These are phyloP conservation scores for Operophtera brumata DNA, from an alignment of 2,888 invertebrate species.

Conservation along the genomic window DNA sequence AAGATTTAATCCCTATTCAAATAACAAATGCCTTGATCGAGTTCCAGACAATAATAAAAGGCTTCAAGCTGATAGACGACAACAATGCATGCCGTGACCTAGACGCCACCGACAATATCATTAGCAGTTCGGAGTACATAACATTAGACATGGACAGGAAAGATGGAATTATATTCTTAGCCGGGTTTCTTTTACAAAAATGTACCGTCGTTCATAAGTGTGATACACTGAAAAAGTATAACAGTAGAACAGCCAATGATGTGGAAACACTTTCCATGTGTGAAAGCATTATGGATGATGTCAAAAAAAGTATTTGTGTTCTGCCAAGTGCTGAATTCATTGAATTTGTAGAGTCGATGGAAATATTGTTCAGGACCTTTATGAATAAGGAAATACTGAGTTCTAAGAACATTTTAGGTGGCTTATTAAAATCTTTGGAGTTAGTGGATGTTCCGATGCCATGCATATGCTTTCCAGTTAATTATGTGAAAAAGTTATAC, in stretches of 20 bases:
- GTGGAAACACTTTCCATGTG: conserved; percentile 16
- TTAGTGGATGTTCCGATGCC: conserved; percentile 7
- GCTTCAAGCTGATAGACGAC: conserved; percentile 1
- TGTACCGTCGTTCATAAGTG: conserved; percentile 20
- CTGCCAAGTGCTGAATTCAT: conserved; percentile 21
- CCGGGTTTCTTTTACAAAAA: conserved; percentile 27
- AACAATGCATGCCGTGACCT: background rate
- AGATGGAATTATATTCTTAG: conserved; percentile 18
- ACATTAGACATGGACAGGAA: conserved; percentile 13
- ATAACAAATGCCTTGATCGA: conserved; percentile 11
- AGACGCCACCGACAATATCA: background rate
- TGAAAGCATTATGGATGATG: conserved; percentile 22
- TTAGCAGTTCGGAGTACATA: conserved; percentile 14
- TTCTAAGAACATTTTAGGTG: conserved; percentile 8
- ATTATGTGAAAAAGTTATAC: conserved; percentile 25
- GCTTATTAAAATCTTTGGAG: conserved; percentile 8
- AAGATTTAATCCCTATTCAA: background rate
- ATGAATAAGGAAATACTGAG: conserved; percentile 17
- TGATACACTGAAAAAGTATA: conserved; percentile 4
- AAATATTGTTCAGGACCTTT: conserved; percentile 24
- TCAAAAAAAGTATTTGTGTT: conserved; percentile 15
- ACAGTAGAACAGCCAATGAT: background rate
- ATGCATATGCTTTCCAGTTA: conserved; percentile 24
- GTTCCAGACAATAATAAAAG: background rate
- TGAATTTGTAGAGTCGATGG: conserved; percentile 29